A percentile compares a stretch with the other conserved stretches of the same genome.
phyloP scores from a whole-genome alignment of 2,797 vertebrate species.

The Sparus aurata region DNA sequence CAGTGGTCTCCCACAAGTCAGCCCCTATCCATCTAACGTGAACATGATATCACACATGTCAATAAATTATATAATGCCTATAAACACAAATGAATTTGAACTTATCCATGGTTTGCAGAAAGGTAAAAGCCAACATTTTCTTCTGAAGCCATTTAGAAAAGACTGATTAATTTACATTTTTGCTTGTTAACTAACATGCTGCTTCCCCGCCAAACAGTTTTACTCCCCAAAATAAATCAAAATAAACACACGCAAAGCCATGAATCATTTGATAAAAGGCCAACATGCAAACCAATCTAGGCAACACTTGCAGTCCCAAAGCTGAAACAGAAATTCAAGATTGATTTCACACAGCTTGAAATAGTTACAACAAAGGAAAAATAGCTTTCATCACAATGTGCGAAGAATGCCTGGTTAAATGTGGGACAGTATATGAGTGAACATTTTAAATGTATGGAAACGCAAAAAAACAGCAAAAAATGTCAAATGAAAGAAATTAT shows the following conservation, averaged over 20 bases:
- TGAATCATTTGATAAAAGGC: conserved; percentile 54
- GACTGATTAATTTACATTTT: conserved; percentile 11
- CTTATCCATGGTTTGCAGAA: too few species aligned
- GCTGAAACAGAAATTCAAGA: conserved; percentile 34
- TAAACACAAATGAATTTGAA: too few species aligned
- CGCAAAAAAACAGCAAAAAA: background rate
- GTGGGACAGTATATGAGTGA: background rate
- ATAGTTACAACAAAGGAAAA: background rate
- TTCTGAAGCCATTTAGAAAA: conserved; percentile 2
- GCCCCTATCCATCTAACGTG: too few species aligned
- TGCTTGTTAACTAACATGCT: conserved; percentile 23
- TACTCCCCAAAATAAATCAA: conserved; percentile 29
- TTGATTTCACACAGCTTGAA: conserved; percentile 21
- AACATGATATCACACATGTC: too few species aligned
- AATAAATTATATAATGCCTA: too few species aligned
- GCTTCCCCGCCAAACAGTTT: conserved; percentile 20
- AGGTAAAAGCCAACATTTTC: background rate
- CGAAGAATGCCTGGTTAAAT: conserved; percentile 12
- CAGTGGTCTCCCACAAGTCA: too few species aligned
- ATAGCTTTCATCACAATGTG: background rate
- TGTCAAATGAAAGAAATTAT: background rate
- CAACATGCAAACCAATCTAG: conserved; percentile 25
- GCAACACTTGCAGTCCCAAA: conserved; percentile 14
- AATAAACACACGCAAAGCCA: conserved; percentile 36
- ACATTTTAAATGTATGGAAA: background rate